Evolutionary conservation across 2,797 vertebrate genomes (phyloP).

Genomic region (Epinephelus coioides): DNA sequence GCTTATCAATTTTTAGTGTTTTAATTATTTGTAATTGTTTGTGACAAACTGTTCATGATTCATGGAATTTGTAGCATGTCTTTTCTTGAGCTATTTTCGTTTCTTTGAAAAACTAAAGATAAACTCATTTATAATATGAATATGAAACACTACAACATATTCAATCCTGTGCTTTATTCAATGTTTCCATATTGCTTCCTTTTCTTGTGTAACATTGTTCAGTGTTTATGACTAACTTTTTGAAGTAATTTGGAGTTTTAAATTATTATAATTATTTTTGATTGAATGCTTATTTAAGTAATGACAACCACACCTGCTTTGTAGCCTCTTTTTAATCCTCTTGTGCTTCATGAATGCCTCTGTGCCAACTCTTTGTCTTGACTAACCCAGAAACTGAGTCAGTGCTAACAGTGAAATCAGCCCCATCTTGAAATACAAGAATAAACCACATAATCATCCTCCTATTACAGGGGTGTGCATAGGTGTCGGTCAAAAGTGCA

Average conservation of each 20-base stretch:
- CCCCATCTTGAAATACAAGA: constrained; percentile 19
- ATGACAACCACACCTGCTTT: not conserved
- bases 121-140: not conserved
- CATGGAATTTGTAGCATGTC: not conserved
- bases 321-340: not conserved
- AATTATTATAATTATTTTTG: not conserved
- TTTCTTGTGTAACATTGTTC: not conserved
- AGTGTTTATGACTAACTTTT: not conserved
- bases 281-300: not conserved
- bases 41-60: not conserved
- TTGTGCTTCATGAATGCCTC: not conserved
- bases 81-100: not conserved
- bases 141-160: not conserved
- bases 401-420: not conserved
- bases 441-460: not conserved
- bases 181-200: not conserved
- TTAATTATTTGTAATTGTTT: not conserved
- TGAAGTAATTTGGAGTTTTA: not conserved
- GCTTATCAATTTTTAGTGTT: not conserved
- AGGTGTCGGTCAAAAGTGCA: not conserved
- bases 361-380: not conserved
- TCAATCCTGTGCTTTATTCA: not conserved
- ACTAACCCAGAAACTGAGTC: not conserved
- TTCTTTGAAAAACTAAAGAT: not conserved
- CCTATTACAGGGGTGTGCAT: constrained; percentile 9